Conservation (phyloP, 2,113 vertebrate species). For the Scomber japonicus region DNA sequence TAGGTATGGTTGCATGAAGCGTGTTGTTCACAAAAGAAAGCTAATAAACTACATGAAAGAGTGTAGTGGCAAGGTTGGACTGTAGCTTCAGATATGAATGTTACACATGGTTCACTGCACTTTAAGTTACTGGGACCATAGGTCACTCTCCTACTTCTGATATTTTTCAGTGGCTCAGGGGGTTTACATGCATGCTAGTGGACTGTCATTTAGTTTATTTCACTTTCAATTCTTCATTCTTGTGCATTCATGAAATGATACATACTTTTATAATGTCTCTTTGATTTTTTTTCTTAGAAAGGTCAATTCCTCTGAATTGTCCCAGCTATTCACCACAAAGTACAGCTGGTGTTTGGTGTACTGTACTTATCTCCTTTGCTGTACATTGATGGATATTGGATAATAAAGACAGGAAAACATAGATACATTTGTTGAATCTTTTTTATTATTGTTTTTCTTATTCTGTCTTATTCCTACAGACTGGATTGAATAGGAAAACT, state of each 20-base stretch:
- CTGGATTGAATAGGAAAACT: too few species aligned
- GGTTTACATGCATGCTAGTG: too few species aligned
- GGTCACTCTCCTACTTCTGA: too few species aligned
- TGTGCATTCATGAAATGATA: not conserved
- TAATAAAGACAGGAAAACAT: not conserved
- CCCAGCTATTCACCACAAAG: slow-evolving; percentile 33
- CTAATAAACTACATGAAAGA: too few species aligned
- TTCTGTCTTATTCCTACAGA: not conserved
- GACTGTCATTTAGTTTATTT: too few species aligned
- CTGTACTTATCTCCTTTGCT: not conserved
- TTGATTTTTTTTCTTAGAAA: not conserved
- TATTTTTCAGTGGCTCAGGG: too few species aligned
- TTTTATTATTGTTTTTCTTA: not conserved
- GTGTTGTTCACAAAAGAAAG: not conserved
- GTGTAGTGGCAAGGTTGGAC: too few species aligned
- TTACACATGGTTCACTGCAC: too few species aligned
- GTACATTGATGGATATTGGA: not conserved
- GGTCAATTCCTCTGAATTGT: not conserved
- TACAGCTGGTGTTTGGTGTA: not conserved
- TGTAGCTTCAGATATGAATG: too few species aligned
- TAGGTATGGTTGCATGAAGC: too few species aligned
- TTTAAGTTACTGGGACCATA: too few species aligned
- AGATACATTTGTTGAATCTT: not conserved
- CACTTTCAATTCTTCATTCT: not conserved
- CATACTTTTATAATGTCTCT: not conserved